Conservation (phyloP, 2,888 invertebrate genomes). For the Dasypogon diadema region DNA sequence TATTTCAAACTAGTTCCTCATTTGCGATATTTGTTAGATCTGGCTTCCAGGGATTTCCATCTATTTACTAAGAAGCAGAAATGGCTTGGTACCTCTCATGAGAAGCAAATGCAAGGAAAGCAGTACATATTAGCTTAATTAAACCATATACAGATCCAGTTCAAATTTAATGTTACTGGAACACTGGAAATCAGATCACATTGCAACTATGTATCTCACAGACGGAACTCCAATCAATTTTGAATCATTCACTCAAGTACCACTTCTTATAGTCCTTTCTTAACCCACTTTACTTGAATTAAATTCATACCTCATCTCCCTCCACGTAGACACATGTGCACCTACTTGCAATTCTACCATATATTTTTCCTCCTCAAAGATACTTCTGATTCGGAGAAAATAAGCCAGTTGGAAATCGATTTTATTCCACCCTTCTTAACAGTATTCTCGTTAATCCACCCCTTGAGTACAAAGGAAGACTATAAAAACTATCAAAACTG, state of each 20-base stretch:
- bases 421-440: neutral
- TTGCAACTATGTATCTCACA: too few relatives aligned
- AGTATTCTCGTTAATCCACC: neutral
- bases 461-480: slow-evolving; percentile 3
- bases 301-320: neutral
- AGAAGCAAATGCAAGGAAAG: too few relatives aligned
- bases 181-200: too few relatives aligned
- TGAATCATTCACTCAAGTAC: neutral
- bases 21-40: too few relatives aligned
- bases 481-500: slow-evolving; percentile 1
- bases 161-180: too few relatives aligned
- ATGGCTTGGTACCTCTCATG: too few relatives aligned
- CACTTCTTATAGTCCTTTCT: too few relatives aligned
- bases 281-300: slow-evolving; percentile 15
- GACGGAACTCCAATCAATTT: slow-evolving; percentile 7
- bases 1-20: too few relatives aligned
- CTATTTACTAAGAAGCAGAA: too few relatives aligned
- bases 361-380: neutral
- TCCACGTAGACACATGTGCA: neutral
- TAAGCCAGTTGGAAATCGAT: slow-evolving; percentile 30
- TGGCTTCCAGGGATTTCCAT: too few relatives aligned
- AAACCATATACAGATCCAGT: too few relatives aligned
- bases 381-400: neutral
- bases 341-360: neutral
- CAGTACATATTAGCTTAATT: too few relatives aligned